Conservation (phyloP, 2,888 invertebrate genomes). For the Deroplatys truncata region DNA sequence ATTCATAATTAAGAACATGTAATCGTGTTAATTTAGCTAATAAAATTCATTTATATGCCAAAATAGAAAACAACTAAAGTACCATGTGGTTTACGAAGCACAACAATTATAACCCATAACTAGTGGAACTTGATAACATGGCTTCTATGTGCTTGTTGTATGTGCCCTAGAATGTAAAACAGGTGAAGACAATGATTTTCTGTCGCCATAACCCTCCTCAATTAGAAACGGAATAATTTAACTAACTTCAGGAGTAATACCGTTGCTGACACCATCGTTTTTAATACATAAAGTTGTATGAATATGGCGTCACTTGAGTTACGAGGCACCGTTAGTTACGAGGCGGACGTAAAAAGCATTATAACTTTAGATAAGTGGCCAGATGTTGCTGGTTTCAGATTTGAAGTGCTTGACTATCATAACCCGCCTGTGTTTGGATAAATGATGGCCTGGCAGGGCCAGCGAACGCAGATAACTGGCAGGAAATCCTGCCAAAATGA, state of each 20-base stretch:
- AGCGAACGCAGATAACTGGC: neutral
- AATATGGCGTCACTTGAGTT: neutral
- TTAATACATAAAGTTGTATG: neutral
- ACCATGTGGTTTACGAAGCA: too few relatives aligned
- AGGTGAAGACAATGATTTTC: too few relatives aligned
- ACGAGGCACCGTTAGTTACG: neutral
- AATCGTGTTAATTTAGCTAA: too few relatives aligned
- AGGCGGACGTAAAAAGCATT: neutral
- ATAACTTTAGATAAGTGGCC: neutral
- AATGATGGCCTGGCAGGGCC: neutral
- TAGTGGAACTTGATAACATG: too few relatives aligned
- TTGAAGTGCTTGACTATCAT: neutral
- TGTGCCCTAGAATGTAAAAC: too few relatives aligned
- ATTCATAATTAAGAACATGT: too few relatives aligned
- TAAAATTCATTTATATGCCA: too few relatives aligned
- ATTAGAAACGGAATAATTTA: neutral
- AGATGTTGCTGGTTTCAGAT: neutral
- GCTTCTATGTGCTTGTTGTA: too few relatives aligned
- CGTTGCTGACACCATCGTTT: neutral
- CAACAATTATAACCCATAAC: too few relatives aligned
- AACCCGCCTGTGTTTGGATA: neutral
- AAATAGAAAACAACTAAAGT: too few relatives aligned
- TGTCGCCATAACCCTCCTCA: neutral
- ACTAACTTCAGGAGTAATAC: neutral
- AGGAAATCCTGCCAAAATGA: neutral